Base-by-base conservation (phyloP, 2,888 invertebrate species). In the Ceramica pisi region DNA sequence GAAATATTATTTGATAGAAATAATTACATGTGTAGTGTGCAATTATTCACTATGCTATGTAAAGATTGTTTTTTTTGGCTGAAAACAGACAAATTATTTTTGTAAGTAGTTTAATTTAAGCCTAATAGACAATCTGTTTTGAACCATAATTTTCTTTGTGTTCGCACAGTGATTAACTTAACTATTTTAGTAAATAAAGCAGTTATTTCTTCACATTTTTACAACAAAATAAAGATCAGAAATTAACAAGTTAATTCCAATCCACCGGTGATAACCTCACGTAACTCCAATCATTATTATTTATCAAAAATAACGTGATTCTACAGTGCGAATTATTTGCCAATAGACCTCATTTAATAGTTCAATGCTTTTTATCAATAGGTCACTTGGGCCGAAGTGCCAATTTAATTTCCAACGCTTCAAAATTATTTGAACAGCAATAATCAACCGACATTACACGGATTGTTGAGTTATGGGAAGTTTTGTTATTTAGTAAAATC, bases 311-410 rank as follows among this genome's bases (percentile, higher is more conserved):
- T 46, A 61, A 2, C n/a, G 14, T n/a, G 10, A 7, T 44, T 26
- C 21, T 8, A 8, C 35, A 59, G 14, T 1, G n/a, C 19, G 4
- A 55, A 75, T 59, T 44, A 57, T 19, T 38, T 26, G n/a, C 57
- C 41, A 74, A 74, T 80, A 60, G 26, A 66, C 61, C 78, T 65
- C 70, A 46, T 65, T 78, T 69, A 56, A 57, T 62, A 65, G 78
- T 69, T 78, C 82, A 77, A 62, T 59, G 61, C n/a, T 38, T 81
- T 60, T 77, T 65, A 78, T 78, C 50, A 82, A 71, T 57, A 41
- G 78, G 71, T 77, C 71, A 70, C 16, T 26, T 51, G 9, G 16
- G 48, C 12, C 44, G 46, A 44, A 77, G 71, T 65, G 78, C 44
- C 82, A 78, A 78, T 81, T 68, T 57, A 78, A 78, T 60, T 69